These are phyloP conservation scores for Dendroctonus valens DNA, from an alignment of 1,140 invertebrate genomes.

Conservation along the genomic window DNA sequence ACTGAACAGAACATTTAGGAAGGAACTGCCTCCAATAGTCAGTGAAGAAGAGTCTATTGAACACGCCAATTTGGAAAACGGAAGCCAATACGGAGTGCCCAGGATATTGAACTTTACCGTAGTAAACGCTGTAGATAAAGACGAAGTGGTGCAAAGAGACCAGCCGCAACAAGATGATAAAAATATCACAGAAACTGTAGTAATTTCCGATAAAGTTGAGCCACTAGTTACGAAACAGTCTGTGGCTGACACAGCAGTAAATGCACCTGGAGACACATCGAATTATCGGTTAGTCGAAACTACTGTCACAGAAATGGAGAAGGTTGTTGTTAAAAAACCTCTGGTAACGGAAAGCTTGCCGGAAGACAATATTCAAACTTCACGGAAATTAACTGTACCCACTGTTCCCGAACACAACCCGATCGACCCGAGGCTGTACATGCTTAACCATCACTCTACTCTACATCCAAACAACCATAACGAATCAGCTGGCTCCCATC, in stretches of 20 bases:
- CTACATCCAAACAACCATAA: constrained; percentile 34
- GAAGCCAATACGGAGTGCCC: constrained; percentile 16
- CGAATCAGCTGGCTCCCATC: constrained; percentile 13
- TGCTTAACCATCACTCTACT: constrained; percentile 29
- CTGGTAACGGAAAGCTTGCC: too few species aligned
- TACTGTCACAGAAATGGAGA: too few species aligned
- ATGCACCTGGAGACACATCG: too few species aligned
- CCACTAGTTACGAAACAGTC: not conserved
- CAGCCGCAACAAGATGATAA: not conserved
- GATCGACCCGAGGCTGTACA: constrained; percentile 40
- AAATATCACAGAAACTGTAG: constrained; percentile 8
- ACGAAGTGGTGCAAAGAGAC: constrained; percentile 24
- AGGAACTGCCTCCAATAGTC: constrained; percentile 41
- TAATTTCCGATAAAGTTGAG: not conserved
- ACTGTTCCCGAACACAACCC: not conserved
- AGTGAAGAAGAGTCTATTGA: constrained; percentile 12
- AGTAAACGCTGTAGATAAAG: constrained; percentile 24
- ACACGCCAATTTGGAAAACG: constrained; percentile 15
- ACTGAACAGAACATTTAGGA: constrained; percentile 47
- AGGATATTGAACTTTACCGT: constrained; percentile 20
- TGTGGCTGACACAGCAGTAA: not conserved
- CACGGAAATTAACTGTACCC: not conserved
- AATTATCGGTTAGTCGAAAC: too few species aligned
- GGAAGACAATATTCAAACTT: not conserved
- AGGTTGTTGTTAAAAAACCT: too few species aligned